Conservation (phyloP, 1,140 invertebrate species). For the Cyphomyrmex costatus region DNA sequence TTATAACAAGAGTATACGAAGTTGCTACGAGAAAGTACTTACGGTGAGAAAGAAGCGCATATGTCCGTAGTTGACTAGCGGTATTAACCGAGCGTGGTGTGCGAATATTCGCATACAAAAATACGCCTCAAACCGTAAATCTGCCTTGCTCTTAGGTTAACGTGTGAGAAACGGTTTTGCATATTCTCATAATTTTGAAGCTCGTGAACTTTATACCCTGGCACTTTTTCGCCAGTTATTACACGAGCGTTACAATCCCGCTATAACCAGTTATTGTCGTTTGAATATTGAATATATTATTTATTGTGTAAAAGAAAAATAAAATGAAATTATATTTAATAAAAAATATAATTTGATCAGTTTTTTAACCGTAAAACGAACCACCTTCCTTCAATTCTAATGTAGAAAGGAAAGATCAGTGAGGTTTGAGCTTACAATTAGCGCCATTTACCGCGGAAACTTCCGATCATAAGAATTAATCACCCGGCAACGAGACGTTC, state of each 20-base stretch:
- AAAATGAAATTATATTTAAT: not conserved
- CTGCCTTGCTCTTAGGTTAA: slow-evolving; percentile 61
- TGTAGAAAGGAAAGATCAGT: not conserved
- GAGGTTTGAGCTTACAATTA: slow-evolving; percentile 35
- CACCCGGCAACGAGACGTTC: slow-evolving; percentile 40
- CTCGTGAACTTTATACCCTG: slow-evolving; percentile 16
- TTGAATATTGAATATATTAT: slow-evolving; percentile 17
- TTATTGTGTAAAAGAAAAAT: not conserved
- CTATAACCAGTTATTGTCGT: not conserved
- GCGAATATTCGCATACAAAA: slow-evolving; percentile 66
- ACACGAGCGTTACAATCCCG: not conserved
- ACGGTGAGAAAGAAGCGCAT: slow-evolving; percentile 58
- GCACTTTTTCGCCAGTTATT: slow-evolving; percentile 32
- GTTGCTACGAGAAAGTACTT: slow-evolving; percentile 60
- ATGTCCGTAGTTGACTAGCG: slow-evolving; percentile 66
- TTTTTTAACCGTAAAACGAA: slow-evolving; percentile 45
- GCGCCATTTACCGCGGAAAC: slow-evolving; percentile 46
- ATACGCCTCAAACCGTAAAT: slow-evolving; percentile 70
- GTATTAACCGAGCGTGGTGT: slow-evolving; percentile 59
- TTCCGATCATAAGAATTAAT: slow-evolving; percentile 67
- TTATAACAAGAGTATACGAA: slow-evolving; percentile 58
- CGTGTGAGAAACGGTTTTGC: slow-evolving; percentile 63
- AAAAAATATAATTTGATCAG: slow-evolving; percentile 20
- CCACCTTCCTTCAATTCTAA: slow-evolving; percentile 29
- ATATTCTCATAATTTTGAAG: slow-evolving; percentile 34